Conservation (phyloP, 2,797 vertebrate genomes). For the Oreochromis grahami region DNA sequence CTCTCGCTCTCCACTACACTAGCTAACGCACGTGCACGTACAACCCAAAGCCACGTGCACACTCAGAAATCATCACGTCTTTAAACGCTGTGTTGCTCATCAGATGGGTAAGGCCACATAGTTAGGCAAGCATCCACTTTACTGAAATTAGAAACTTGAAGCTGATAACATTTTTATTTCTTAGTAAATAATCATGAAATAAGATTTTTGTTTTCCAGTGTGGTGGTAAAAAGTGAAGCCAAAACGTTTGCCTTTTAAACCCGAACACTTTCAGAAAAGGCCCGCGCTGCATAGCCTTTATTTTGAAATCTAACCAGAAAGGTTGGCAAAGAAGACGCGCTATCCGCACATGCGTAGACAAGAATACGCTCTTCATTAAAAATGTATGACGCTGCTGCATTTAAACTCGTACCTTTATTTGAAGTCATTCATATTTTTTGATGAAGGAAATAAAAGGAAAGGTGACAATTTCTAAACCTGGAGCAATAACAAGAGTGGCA, state of each 20-base stretch:
- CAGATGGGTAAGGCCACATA: not conserved
- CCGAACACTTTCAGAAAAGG: not conserved
- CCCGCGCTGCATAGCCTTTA: not conserved
- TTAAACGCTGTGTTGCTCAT: not conserved
- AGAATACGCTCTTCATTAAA: slow-evolving; percentile 44
- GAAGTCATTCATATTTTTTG: not conserved
- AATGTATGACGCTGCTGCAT: slow-evolving; percentile 43
- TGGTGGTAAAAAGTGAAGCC: not conserved
- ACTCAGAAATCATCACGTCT: not conserved
- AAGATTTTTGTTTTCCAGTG: not conserved
- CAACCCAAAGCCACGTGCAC: not conserved
- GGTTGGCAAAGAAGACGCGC: not conserved
- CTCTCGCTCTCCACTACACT: not conserved
- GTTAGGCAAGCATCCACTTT: not conserved
- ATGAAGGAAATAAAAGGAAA: not conserved
- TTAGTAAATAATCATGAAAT: not conserved
- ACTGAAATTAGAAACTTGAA: not conserved
- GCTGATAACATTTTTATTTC: not conserved
- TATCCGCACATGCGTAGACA: slow-evolving; percentile 34
- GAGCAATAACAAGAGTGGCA: not conserved
- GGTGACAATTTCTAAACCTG: not conserved
- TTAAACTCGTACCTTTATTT: slow-evolving; percentile 27
- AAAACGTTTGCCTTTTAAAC: not conserved
- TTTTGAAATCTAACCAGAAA: slow-evolving; percentile 12
- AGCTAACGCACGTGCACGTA: not conserved